Evolutionary conservation across 92 coral and sea anemone species (phyloP).

Genomic region (Epizoanthus illoricatus): DNA sequence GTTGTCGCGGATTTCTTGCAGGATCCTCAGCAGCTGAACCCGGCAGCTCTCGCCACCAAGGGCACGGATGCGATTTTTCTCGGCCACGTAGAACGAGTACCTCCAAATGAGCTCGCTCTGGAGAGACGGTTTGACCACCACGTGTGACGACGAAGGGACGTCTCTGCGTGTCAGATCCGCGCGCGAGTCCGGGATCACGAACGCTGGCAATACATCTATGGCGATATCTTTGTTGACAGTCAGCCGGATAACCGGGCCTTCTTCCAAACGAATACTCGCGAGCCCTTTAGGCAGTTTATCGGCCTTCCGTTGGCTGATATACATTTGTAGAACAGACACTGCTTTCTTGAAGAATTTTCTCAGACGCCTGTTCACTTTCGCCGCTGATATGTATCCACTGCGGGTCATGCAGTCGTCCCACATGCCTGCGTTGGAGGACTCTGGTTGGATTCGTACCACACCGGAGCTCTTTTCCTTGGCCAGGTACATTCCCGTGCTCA

Average conservation of each 20-base stretch:
- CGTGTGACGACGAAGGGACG: slow-evolving; percentile 96
- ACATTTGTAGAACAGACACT: slow-evolving; percentile 76
- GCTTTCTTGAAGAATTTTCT: slow-evolving; percentile 93
- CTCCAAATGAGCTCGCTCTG: slow-evolving; percentile 92
- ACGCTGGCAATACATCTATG: slow-evolving; percentile 89
- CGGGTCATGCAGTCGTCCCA: slow-evolving; percentile 96
- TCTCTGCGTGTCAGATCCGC: slow-evolving; percentile 84
- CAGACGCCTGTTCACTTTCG: slow-evolving; percentile 84
- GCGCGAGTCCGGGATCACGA: slow-evolving; percentile 96
- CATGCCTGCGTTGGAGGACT: slow-evolving; percentile 70
- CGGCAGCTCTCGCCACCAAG: slow-evolving; percentile 93
- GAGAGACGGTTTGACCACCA: slow-evolving; percentile 73
- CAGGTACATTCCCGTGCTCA: slow-evolving; percentile 86
- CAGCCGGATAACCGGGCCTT: slow-evolving; percentile 81
- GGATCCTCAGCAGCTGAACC: slow-evolving; percentile 83
- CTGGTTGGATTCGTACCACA: slow-evolving; percentile 87
- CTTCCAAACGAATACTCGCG: slow-evolving; percentile 83
- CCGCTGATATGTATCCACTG: slow-evolving; percentile 94
- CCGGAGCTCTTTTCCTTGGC: slow-evolving; percentile 82
- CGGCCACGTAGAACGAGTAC: slow-evolving; percentile 87
- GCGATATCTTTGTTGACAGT: slow-evolving; percentile 91
- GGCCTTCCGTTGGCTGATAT: slow-evolving; percentile 73
- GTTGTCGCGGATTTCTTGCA: slow-evolving; percentile 94
- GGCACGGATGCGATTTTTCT: slow-evolving; percentile 94
- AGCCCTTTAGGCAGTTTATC: slow-evolving; percentile 85